Conservation (phyloP, 2,888 invertebrate genomes). For the Leptinotarsa juncta region DNA sequence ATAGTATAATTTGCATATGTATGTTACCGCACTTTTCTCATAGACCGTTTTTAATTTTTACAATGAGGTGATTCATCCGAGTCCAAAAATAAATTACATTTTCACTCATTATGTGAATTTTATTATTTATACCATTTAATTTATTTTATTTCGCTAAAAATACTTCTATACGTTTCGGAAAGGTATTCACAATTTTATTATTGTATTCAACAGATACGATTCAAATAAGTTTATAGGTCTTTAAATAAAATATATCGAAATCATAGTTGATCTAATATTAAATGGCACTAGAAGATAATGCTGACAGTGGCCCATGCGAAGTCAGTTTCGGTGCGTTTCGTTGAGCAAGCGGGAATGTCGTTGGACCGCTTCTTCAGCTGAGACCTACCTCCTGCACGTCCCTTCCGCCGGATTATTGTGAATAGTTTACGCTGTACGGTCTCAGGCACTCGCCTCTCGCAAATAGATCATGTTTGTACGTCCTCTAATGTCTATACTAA, state of each 20-base stretch:
- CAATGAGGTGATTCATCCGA: no score
- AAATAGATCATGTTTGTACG: constrained; percentile 28
- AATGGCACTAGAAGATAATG: not conserved
- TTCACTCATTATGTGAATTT: no score
- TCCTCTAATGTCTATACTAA: constrained; percentile 29
- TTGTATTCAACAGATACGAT: no score
- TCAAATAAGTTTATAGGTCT: no score
- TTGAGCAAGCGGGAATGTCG: constrained; percentile 54
- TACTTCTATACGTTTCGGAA: no score
- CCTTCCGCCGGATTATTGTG: constrained; percentile 48
- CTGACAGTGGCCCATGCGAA: constrained; percentile 32
- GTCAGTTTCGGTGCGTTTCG: constrained; percentile 50
- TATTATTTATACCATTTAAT: no score
- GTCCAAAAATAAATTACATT: no score
- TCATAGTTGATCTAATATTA: not conserved
- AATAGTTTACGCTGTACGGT: constrained; percentile 56
- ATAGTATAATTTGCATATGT: no score
- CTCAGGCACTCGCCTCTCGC: constrained; percentile 20
- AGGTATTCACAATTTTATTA: no score
- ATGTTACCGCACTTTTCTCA: no score
- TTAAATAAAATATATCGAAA: not conserved
- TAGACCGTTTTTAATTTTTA: no score
- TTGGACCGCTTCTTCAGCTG: constrained; percentile 55
- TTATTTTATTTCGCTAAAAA: no score
- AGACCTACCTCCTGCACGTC: constrained; percentile 17